Evolutionary conservation across 2,888 invertebrate genomes (phyloP).

Genomic region (Drosophila rubida): DNA sequence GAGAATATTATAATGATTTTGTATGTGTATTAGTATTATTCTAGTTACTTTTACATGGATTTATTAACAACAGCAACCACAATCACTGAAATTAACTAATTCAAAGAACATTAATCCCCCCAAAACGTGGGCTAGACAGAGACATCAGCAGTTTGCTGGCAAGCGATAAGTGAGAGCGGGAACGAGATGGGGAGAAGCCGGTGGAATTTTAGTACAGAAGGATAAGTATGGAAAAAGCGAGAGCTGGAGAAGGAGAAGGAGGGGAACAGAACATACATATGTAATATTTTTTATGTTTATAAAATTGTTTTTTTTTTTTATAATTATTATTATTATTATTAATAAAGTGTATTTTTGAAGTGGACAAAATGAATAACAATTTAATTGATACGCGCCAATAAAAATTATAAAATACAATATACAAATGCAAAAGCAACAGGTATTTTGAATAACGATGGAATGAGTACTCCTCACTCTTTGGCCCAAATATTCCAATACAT

Average conservation of each 20-base stretch:
- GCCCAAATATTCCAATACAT: too few relatives aligned
- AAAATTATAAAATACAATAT: constrained; percentile 56
- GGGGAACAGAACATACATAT: constrained; percentile 57
- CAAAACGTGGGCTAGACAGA: constrained; percentile 5
- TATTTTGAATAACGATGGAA: constrained; percentile 20
- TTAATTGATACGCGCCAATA: constrained; percentile 83
- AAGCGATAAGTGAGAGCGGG: background rate
- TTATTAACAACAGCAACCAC: constrained; percentile 35
- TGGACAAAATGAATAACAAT: constrained; percentile 68
- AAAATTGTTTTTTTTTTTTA: constrained; percentile 70
- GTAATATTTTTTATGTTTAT: constrained; percentile 78
- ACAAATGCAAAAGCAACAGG: constrained; percentile 5
- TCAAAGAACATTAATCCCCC: constrained; percentile 7
- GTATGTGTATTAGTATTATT: constrained; percentile 57
- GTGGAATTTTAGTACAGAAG: background rate
- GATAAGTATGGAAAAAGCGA: constrained; percentile 9
- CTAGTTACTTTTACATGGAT: constrained; percentile 49
- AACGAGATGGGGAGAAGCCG: constrained; percentile 5
- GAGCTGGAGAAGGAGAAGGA: constrained; percentile 19
- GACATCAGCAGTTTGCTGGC: constrained; percentile 9
- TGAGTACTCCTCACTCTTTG: too few relatives aligned
- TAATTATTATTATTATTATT: constrained; percentile 63
- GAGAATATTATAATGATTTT: constrained; percentile 21
- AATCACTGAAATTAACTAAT: constrained; percentile 26
- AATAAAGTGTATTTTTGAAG: constrained; percentile 78